Conservation (phyloP, 2,888 invertebrate genomes). For the Hypercompe scribonia region DNA sequence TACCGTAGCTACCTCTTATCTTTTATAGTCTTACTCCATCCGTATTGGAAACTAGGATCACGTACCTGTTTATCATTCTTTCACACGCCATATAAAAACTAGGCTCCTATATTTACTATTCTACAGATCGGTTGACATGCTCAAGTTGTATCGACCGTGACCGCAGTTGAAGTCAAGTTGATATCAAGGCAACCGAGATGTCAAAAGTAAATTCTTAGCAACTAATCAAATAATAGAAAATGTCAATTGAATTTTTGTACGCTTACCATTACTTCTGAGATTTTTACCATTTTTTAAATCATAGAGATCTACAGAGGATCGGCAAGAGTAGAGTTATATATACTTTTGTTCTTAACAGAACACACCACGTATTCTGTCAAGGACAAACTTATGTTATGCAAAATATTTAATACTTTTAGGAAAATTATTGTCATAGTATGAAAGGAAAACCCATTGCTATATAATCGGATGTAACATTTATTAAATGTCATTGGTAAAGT, state of each 20-base stretch:
- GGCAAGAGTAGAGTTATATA: neutral
- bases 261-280: neutral
- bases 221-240: neutral
- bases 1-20: too few species aligned
- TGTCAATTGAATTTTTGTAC: neutral
- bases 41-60: too few species aligned
- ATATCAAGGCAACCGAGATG: neutral
- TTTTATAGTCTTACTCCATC: too few species aligned
- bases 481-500: neutral
- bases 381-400: neutral
- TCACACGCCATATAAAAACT: too few species aligned
- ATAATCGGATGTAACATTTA: neutral
- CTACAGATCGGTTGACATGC: neutral
- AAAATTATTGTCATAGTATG: neutral
- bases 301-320: neutral
- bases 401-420: neutral
- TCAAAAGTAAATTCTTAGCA: neutral
- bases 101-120: neutral
- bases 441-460: neutral
- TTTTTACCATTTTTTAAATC: neutral
- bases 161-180: neutral
- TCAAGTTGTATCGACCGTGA: neutral
- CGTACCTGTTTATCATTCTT: too few species aligned
- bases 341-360: too few species aligned
- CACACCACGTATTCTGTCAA: too few species aligned